Evolutionary conservation across 2,113 vertebrate species (phyloP).

Genomic region (Zosterops lateralis): DNA sequence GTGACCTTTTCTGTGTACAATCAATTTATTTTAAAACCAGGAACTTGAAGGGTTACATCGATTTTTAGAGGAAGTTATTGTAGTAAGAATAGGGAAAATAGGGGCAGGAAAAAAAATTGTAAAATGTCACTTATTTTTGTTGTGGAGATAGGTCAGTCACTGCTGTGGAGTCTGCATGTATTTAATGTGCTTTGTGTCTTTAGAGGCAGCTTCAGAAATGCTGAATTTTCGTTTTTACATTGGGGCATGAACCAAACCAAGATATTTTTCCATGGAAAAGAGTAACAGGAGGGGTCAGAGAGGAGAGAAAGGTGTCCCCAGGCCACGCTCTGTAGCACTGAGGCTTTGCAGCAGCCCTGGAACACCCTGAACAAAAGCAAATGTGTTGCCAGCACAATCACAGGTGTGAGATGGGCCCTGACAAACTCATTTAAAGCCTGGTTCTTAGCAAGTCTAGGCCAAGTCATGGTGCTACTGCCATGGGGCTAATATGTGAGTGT

Average conservation of each 20-base stretch:
- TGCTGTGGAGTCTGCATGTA: not conserved
- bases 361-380: not conserved
- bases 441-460: not conserved
- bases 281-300: not conserved
- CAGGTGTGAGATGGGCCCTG: not conserved
- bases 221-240: not conserved
- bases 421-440: not conserved
- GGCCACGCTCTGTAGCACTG: not conserved
- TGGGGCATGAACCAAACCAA: not conserved
- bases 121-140: not conserved
- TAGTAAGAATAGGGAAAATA: not conserved
- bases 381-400: rapidly evolving
- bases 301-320: not conserved
- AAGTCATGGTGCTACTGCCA: not conserved
- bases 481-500: not conserved
- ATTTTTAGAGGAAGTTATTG: not conserved
- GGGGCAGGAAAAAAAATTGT: not conserved
- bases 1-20: not conserved
- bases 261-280: not conserved
- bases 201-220: not conserved
- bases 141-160: not conserved
- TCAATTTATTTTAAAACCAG: not conserved
- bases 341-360: not conserved
- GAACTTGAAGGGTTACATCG: not conserved
- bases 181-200: not conserved